Evolutionary conservation across 2,888 invertebrate genomes (phyloP), one percentile per base, ranked within the genome.

Genomic region (Molanna angustata): DNA sequence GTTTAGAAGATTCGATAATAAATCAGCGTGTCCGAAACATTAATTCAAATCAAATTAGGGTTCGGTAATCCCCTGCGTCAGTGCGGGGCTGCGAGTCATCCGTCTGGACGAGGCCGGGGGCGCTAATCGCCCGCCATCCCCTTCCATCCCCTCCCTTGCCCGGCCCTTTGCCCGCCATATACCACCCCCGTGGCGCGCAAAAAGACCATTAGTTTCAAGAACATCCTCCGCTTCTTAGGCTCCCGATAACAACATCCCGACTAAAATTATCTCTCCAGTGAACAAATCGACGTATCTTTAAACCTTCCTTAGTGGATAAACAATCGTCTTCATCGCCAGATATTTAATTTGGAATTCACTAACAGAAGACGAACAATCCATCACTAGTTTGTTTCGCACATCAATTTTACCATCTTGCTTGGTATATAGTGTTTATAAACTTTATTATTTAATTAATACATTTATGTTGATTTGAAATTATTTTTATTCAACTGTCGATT

Each of bases 31-130:
- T 58, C 56, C 55, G 56, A 58, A 58, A 53, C 58, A 58, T 58
- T 58, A 58, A 58, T 58, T 58, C 58, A 58, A 56, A 56, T 58
- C 58, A 58, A 58, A 58, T 58, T 58, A 58, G 56, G 58, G 58
- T 49, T 46, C 55, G 44, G 55, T 58, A 58, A 58, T 58, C 58
- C 58, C 49, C 46, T 22, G 48, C 55, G 54, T 50, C 54, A 51
- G 50, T 42, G 56, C 50, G 49, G 50, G 54, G 52, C 52, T 35
- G 47, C 50, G 49, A 54, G 44, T 55, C 54, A 54, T 49, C 52
- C 49, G 54, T 49, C 52, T 50, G 54, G n/a, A n/a, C n/a, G n/a
- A n/a, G 52, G 40, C 45, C 52, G 33, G 48, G 52, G 46, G 40
- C 52, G 52, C 43, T 55, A 55, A 55, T 51, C 50, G 47, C 27